Evolutionary conservation across 2,797 vertebrate species (phyloP).

Genomic region (Oryzias sinensis): DNA sequence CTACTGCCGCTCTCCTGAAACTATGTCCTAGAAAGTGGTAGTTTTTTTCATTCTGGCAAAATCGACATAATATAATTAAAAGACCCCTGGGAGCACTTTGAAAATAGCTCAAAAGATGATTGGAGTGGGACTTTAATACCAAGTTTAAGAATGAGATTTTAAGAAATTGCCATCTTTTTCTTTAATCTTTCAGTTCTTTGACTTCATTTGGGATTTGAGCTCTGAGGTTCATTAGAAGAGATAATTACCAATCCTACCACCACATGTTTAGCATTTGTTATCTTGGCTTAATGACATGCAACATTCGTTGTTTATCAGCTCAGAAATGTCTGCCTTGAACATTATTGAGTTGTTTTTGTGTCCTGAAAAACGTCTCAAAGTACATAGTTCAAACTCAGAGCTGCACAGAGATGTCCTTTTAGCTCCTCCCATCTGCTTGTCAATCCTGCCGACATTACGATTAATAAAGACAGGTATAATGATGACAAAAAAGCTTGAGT

Average conservation of each 20-base stretch:
- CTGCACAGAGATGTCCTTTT: neutral
- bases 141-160: slow-evolving; percentile 17
- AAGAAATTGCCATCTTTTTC: slow-evolving; percentile 7
- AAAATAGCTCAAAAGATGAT: too few relatives aligned
- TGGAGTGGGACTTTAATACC: slow-evolving; percentile 2
- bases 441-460: slow-evolving; percentile 10
- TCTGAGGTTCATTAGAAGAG: slow-evolving; percentile 28
- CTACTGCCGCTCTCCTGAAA: too few relatives aligned
- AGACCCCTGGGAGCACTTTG: too few relatives aligned
- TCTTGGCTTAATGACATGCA: slow-evolving; percentile 7
- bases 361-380: neutral
- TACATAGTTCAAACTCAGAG: neutral
- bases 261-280: slow-evolving; percentile 36
- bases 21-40: too few relatives aligned
- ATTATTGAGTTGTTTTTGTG: slow-evolving; percentile 10
- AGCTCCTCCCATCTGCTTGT: slow-evolving; percentile 9
- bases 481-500: slow-evolving; percentile 22
- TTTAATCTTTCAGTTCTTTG: slow-evolving; percentile 14
- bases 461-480: slow-evolving; percentile 11
- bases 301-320: slow-evolving; percentile 4
- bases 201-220: slow-evolving; percentile 18
- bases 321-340: slow-evolving; percentile 12
- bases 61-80: too few relatives aligned
- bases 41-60: too few relatives aligned
- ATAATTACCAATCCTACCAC: slow-evolving; percentile 27